These are phyloP conservation scores for Serinus canaria DNA, from an alignment of 2,113 vertebrate species.

Conservation along the genomic window DNA sequence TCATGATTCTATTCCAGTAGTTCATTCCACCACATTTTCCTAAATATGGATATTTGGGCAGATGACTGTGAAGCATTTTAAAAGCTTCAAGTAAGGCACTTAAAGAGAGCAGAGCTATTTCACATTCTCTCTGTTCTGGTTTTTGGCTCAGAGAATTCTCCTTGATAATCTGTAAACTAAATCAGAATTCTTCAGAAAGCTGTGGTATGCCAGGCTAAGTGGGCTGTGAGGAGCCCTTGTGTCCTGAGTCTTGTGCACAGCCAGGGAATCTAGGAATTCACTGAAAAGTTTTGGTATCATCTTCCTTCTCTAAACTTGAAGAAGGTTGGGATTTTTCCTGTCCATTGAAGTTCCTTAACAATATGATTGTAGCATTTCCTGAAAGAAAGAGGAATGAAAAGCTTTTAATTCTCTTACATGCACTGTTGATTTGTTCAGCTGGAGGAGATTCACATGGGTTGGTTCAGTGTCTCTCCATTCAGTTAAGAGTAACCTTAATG, in stretches of 20 bases:
- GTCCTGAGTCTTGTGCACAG: not conserved
- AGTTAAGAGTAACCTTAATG: conserved; percentile 40
- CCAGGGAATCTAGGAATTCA: not conserved
- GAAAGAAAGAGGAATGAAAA: conserved; percentile 20
- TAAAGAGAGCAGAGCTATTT: not conserved
- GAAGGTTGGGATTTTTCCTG: not conserved
- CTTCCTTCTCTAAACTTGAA: not conserved
- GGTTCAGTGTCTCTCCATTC: conserved; percentile 5
- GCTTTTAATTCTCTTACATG: not conserved
- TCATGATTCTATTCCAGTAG: not conserved
- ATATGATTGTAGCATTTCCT: not conserved
- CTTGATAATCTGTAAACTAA: conserved; percentile 9
- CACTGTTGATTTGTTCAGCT: conserved; percentile 14
- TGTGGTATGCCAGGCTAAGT: not conserved
- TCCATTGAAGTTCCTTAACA: conserved; percentile 8
- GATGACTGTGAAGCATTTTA: not conserved
- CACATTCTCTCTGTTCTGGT: not conserved
- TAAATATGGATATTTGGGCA: not conserved
- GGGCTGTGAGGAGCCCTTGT: not conserved
- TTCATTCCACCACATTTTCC: not conserved
- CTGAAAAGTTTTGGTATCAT: not conserved
- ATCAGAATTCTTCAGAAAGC: not conserved
- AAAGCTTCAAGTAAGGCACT: not conserved
- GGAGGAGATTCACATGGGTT: not conserved
- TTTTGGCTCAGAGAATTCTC: conserved; percentile 38